Conservation (phyloP, 2,113 vertebrate species). For the Fulica atra region DNA sequence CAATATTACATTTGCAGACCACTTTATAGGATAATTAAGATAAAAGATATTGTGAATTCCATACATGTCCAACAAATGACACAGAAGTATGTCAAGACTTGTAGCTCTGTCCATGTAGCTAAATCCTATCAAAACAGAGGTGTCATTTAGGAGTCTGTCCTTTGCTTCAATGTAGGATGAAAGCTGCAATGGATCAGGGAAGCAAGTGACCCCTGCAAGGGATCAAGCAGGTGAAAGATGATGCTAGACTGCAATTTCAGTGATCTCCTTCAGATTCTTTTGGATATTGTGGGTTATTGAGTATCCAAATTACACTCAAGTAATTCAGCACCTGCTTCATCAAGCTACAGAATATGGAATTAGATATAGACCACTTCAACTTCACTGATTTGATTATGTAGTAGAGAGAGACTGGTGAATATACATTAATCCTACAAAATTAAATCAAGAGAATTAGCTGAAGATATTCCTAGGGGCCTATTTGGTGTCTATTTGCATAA, state of each 20-base stretch:
- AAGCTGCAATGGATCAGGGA: neutral
- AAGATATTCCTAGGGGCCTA: conserved; percentile 65
- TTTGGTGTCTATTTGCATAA: conserved; percentile 74
- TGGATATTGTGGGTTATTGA: conserved; percentile 56
- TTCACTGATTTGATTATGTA: conserved; percentile 76
- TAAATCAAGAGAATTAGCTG: conserved; percentile 78
- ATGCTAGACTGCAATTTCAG: neutral
- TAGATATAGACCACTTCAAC: conserved; percentile 73
- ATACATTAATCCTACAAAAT: conserved; percentile 78
- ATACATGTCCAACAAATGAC: neutral
- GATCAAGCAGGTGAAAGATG: neutral
- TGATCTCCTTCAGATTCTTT: conserved; percentile 21
- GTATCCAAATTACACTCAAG: conserved; percentile 74
- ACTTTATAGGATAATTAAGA: neutral
- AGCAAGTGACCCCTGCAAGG: neutral
- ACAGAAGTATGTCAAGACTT: neutral
- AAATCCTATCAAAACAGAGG: neutral
- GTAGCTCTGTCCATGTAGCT: neutral
- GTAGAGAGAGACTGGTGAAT: conserved; percentile 68
- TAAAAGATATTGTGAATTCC: neutral
- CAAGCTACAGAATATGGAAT: conserved; percentile 74
- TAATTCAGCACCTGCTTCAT: conserved; percentile 80
- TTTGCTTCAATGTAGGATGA: neutral
- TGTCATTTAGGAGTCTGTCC: neutral
- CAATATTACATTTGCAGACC: neutral